Evolutionary conservation across 2,888 invertebrate genomes (phyloP).

Genomic region (Pasiphila rectangulata): DNA sequence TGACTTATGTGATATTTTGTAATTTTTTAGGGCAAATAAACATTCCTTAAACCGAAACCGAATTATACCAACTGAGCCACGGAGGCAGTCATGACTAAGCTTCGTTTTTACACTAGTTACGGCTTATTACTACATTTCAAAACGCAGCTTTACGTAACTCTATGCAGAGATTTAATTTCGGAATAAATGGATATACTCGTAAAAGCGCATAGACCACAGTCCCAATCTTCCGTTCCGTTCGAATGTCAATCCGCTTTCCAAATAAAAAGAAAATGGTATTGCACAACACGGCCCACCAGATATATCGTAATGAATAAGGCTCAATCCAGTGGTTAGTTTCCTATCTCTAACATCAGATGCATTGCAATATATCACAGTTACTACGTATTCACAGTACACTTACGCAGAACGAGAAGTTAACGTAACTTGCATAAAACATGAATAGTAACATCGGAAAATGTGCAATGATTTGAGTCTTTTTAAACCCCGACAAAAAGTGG

Average conservation of each 20-base stretch:
- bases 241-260: slow-evolving; percentile 5
- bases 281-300: slow-evolving; percentile 40
- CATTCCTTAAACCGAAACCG: too few relatives aligned
- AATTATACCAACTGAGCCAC: too few relatives aligned
- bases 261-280: slow-evolving; percentile 27
- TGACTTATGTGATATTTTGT: too few relatives aligned
- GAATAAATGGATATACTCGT: slow-evolving; percentile 21
- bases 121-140: background rate
- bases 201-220: too few relatives aligned
- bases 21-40: too few relatives aligned
- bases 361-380: slow-evolving; percentile 55
- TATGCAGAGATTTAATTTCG: background rate
- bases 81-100: too few relatives aligned
- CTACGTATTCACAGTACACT: slow-evolving; percentile 14
- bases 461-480: too few relatives aligned
- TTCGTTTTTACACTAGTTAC: too few relatives aligned
- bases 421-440: too few relatives aligned
- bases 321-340: slow-evolving; percentile 49
- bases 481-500: too few relatives aligned
- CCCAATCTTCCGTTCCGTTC: background rate
- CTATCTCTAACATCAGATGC: slow-evolving; percentile 61
- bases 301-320: slow-evolving; percentile 58
- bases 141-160: background rate
- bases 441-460: too few relatives aligned
- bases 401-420: slow-evolving; percentile 15